Base-by-base conservation (phyloP, 1,140 invertebrate species). In the Berghia stephanieae region DNA sequence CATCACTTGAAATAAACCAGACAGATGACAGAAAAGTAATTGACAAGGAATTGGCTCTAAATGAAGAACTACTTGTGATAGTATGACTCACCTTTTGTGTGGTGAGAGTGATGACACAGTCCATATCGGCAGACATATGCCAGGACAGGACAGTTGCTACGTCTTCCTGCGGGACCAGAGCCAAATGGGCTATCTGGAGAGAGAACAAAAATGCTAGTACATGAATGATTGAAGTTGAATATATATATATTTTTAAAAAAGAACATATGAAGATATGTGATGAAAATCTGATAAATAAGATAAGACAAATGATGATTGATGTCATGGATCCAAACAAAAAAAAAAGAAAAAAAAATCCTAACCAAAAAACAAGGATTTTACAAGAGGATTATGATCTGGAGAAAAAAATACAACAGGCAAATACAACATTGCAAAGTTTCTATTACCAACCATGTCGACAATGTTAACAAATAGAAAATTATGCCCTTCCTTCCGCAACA, bases 111-210 rank as follows among this genome's bases (percentile, higher is more conserved):
- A 90, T 86, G 1, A 90, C 84, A 85, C 88, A 89, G 73, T 90
- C 88, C 87, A 90, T 90, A 78, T 90, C 88, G 57, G 86, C 86
- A 57, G 88, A 87, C 88, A 90, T 89, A 67, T 89, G 88, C 89
- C 89, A 90, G 0, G 88, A 89, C 36, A 90, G 77, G 31, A 90
- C 88, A 18, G 86, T 80, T 3, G 89, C 86, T 36, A 87, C 85
- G 68, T 87, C 86, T 55, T 82, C 69, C 68, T 89, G 86, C 27
- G 79, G 73, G 10, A 89, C 81, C 66, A 83, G 71, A 18, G 88
- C 89, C 49, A 90, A 75, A 57, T 89, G 88, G n/a, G 84, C 85
- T 70, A 90, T 89, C 87, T 89, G 80, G 63, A 85, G 80, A 46
- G 68, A 70, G 16, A 69, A 69, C 44, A 55, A 42, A 63, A 75